Conservation (phyloP, 2,888 invertebrate genomes). For the Lasioglossum vierecki region DNA sequence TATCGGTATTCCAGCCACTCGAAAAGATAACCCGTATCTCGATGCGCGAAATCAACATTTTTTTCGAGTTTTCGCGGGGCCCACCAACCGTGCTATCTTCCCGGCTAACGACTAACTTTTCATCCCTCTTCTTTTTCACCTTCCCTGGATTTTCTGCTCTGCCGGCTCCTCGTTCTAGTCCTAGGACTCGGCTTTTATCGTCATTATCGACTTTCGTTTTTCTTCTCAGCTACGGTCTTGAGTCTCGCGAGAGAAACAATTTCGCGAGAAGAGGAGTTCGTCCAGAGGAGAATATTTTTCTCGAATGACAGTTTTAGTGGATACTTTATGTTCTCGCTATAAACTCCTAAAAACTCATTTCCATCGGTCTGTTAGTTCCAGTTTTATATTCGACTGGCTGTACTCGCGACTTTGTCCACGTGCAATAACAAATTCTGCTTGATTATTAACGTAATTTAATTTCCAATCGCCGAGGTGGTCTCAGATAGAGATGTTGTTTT, state of each 20-base stretch:
- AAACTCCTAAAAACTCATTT: too few species aligned
- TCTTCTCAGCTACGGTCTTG: background rate
- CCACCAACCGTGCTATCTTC: background rate
- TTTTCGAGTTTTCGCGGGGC: background rate
- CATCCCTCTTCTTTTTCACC: background rate
- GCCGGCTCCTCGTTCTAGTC: too few species aligned
- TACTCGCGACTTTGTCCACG: too few species aligned
- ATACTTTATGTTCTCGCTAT: too few species aligned
- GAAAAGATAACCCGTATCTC: conserved; percentile 62
- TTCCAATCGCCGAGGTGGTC: too few species aligned
- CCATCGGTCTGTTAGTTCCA: too few species aligned
- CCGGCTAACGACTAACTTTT: background rate
- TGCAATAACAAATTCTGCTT: too few species aligned
- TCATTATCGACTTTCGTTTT: background rate
- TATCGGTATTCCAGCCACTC: conserved; percentile 57
- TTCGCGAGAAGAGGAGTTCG: background rate
- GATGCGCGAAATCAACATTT: conserved; percentile 31
- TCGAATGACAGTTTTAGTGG: too few species aligned
- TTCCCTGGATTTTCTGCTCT: background rate
- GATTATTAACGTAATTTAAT: too few species aligned
- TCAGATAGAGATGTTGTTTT: too few species aligned
- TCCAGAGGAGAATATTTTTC: too few species aligned
- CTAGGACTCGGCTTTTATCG: background rate
- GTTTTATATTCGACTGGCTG: too few species aligned
- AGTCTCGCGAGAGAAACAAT: background rate